Evolutionary conservation across 2,113 vertebrate genomes (phyloP).

Genomic region (Hystrix cristata): DNA sequence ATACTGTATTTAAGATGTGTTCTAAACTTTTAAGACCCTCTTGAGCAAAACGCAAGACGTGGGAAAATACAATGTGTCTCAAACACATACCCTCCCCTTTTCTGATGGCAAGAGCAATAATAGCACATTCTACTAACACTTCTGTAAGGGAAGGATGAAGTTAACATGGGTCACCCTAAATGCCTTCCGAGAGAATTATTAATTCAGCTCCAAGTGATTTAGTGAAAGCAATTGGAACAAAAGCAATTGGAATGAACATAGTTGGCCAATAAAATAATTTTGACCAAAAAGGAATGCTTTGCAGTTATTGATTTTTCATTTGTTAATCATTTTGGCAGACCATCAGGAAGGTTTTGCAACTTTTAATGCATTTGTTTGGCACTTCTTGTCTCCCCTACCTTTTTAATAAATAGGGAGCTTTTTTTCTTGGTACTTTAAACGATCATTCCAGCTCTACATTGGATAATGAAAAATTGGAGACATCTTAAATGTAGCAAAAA

Average conservation of each 20-base stretch:
- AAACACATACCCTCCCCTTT: background rate
- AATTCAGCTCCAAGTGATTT: slow-evolving; percentile 41
- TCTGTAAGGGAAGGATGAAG: background rate
- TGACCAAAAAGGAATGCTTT: slow-evolving; percentile 39
- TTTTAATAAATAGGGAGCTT: background rate
- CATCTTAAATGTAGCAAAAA: slow-evolving; percentile 40
- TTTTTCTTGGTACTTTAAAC: slow-evolving; percentile 3
- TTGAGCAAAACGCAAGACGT: background rate
- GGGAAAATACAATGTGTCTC: background rate
- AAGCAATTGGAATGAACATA: background rate
- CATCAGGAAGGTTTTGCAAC: background rate
- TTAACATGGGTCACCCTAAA: background rate
- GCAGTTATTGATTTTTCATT: slow-evolving; percentile 51
- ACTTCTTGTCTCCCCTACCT: background rate
- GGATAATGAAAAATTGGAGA: slow-evolving; percentile 8
- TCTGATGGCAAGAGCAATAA: background rate
- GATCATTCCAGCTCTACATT: background rate
- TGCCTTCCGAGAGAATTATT: slow-evolving; percentile 10
- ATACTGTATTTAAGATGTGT: slow-evolving; percentile 6
- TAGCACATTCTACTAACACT: background rate
- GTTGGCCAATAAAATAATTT: background rate
- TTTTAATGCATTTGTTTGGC: background rate
- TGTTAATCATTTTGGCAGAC: slow-evolving; percentile 48
- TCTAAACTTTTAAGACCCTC: background rate
- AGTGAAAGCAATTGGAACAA: slow-evolving; percentile 46